Evolutionary conservation across 1,140 invertebrate species (phyloP).

Genomic region (Pseudomyrmex pallidus): DNA sequence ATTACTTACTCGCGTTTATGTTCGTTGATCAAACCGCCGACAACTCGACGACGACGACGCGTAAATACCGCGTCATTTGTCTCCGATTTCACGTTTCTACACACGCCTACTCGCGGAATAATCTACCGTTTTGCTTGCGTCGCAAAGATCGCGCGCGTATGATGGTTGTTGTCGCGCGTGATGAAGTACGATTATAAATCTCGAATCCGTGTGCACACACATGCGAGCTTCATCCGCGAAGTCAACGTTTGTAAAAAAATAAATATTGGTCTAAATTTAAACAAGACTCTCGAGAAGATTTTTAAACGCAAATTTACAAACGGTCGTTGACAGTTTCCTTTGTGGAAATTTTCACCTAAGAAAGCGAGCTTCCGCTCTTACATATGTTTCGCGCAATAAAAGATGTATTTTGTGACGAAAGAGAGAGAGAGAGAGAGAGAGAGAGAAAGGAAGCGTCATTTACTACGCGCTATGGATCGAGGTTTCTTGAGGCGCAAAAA

Average conservation of each 20-base stretch:
- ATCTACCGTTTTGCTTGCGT: conserved; percentile 26
- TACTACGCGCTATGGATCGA: no score
- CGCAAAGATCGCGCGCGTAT: background rate
- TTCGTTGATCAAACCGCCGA: background rate
- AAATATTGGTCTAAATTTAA: background rate
- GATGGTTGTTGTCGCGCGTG: background rate
- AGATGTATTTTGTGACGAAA: no score
- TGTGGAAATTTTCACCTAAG: no score
- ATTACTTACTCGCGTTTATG: conserved; percentile 42
- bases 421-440: no score
- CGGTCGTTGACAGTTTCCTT: no score
- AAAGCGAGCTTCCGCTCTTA: no score
- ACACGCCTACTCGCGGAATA: conserved; percentile 22
- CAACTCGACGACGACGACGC: conserved; percentile 21
- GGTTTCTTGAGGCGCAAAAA: no score
- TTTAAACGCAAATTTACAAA: no score
- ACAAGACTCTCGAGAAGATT: no score
- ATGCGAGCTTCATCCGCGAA: background rate
- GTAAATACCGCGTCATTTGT: conserved; percentile 57
- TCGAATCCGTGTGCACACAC: background rate
- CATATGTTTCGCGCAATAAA: no score
- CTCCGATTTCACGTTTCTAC: conserved; percentile 56
- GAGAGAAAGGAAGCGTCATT: no score
- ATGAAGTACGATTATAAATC: background rate
- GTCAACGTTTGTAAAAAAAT: background rate